Conservation (phyloP, 92 coral and sea anemone species). For the Desmophyllum pertusum region DNA sequence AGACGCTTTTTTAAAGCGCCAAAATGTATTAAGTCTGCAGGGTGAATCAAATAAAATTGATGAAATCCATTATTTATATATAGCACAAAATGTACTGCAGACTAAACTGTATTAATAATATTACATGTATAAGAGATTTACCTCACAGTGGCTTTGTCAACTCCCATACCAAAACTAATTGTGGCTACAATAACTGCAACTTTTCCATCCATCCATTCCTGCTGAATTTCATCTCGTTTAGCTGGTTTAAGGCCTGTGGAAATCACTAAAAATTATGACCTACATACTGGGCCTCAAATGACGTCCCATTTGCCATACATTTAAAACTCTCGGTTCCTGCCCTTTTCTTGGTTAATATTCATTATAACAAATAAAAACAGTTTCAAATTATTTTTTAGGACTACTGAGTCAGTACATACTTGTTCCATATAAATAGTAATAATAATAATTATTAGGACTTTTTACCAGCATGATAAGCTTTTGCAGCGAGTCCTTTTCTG, state of each 20-base stretch:
- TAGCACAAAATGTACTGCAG: not conserved
- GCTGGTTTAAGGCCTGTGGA: slow-evolving; percentile 74
- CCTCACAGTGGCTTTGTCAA: slow-evolving; percentile 95
- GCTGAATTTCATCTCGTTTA: slow-evolving; percentile 86
- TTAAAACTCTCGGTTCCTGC: too few species aligned
- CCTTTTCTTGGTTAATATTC: too few species aligned
- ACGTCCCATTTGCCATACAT: not conserved
- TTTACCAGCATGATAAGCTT: slow-evolving; percentile 98
- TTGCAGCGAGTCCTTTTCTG: slow-evolving; percentile 80
- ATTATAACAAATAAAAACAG: too few species aligned
- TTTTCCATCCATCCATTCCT: slow-evolving; percentile 97
- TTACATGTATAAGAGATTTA: slow-evolving; percentile 26
- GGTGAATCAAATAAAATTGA: too few species aligned
- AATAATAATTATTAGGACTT: not conserved
- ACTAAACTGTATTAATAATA: not conserved
- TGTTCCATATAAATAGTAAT: not conserved
- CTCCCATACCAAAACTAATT: slow-evolving; percentile 99
- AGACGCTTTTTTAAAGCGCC: too few species aligned
- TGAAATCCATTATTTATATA: too few species aligned
- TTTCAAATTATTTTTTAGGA: too few species aligned
- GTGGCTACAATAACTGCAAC: slow-evolving; percentile 94
- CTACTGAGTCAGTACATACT: not conserved
- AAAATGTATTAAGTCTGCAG: too few species aligned
- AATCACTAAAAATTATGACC: not conserved
- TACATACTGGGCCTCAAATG: not conserved